Base-by-base conservation (phyloP, 2,888 invertebrate genomes). In the Lacanobia wlatinum region DNA sequence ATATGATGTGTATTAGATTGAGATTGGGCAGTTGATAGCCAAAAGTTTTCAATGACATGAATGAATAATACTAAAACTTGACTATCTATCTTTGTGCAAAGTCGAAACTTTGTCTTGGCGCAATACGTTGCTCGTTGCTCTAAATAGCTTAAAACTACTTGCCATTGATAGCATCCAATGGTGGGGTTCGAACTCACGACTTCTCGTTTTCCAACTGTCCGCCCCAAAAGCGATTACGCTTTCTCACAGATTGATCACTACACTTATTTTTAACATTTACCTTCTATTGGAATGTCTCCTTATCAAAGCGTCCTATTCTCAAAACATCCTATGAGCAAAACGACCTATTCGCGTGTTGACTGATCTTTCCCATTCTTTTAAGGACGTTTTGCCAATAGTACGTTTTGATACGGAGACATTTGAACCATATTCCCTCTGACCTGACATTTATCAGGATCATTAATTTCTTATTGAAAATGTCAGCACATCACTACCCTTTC, bases 401-500 rank as follows among this genome's bases (percentile, higher is more conserved):
- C 34, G 34, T 34, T 34, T 34, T 34, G 34, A 34, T 5, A 34
- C 34, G 34, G 34, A 34, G 34, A 6, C 34, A 34, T 6, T 50
- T 46, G 10, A 58, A 59, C n/a, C 21, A 46, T 48, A n/a, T 40
- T 28, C 14, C 18, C 3, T 50, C 43, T 50, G 48, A 81, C 67
- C 76, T 83, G 60, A 16, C 52, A 61, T 78, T 78, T 64, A 52
- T 8, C 34, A 12, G 60, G 56, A 21, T 83, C 55, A 71, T 78
- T 72, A 56, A 78, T 72, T 83, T 64, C 43, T 16, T 59, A 56
- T 63, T 40, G 21, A 56, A 48, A 63, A 83, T 79, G 50, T 28
- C 28, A 66, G 61, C 16, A 18, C 3, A 38, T 18, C 38, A 28
- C 28, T 34, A 63, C 59, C 74, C 74, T 80, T 73, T 66, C n/a